Evolutionary conservation across 2,797 vertebrate genomes (phyloP), one percentile per base, ranked within the genome.

Genomic region (Capromys pilorides): DNA sequence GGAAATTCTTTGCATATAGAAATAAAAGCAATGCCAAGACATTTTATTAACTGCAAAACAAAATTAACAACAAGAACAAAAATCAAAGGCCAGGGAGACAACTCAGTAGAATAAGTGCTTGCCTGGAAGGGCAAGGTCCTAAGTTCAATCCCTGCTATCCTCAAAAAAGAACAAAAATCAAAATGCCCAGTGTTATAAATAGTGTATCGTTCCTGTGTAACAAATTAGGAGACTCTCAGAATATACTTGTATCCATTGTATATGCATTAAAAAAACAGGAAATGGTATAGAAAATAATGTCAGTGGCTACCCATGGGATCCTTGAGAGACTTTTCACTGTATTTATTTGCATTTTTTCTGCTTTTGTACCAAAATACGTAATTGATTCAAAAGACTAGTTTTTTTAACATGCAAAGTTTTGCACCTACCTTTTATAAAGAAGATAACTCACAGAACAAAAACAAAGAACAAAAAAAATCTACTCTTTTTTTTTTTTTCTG

Each of bases 351-450:
- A 85, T 36, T 22, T n/a, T 85, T 86, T 33, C 11, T 45, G 22
- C 73, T 59, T 66, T 84, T 49, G 41, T 64, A 80, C 31, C 5
- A 33, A 33, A 92, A 87, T 83, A 7, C 81, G 39, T 80, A 78
- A 94, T 8, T 79, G 54, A 71, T 26, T 61, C n/a, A 95, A 69
- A 96, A 26, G 75, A 82, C 66, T 75, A 62, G 41, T 14, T 49
- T 83, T 69, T 92, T 16, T 28, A 84, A 71, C 80, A 19, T 9
- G 33, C 6, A 79, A n/a, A 57, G 36, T 39, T 75, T 84, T 59
- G 7, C 31, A 51, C 19, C 12, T 91, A 39, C 19, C 28, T 94
- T 86, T 49, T 62, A 21, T 5, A 33, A 93, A 79, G 41, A 19
- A 5, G n/a, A 3, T 54, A 73, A 57, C 57, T 86, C 13, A n/a